Base-by-base conservation (phyloP, 2,888 invertebrate genomes). In the Caradrina clavipalpis region DNA sequence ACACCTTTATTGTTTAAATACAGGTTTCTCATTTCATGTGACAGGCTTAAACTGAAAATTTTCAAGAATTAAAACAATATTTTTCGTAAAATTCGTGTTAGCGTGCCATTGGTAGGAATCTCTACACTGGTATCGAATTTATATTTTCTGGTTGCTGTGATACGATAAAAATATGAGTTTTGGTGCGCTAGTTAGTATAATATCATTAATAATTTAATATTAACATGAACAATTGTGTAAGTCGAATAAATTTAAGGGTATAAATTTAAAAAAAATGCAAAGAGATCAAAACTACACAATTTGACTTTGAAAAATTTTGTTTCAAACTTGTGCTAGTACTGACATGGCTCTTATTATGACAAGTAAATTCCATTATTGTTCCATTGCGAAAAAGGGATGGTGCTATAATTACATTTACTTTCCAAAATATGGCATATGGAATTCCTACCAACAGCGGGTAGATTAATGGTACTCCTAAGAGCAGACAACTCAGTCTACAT, bases 141-240 rank as follows among this genome's bases (percentile, higher is more conserved):
- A 47, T 51, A 71, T 50, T 61, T 60, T 50, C 39, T 77, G 56
- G 73, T 73, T 77, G 78, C 73, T 56, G 73, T 73, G 73, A 77
- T 73, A 73, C 73, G 45, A 4, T 31, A 39, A 7, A 56, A 15
- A 57, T 5, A 45, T 17, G 17, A 19, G 49, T 42, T 42, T 3
- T 2, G 13, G 19, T 21, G 42, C 17, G 54, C 13, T 0, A 58
- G 11, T 11, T 69, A 39, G 17, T 19, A 11, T 49, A 55, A 13
- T 49, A 55, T 26, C 7, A 5, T 6, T 6, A 49, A 22, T 8
- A 56, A 10, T 68, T 35, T 19, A 6, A 6, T 22, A 42, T 8
- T 15, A 35, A 22, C 54, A 67, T 55, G 42, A 47, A 35, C 8
- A 35, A 50, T 17, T 47, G 8, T 31, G 68, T 75, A 50, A 68